phyloP scores from a whole-genome alignment of 2,888 invertebrate species.

The Scaptomyza reducta region DNA sequence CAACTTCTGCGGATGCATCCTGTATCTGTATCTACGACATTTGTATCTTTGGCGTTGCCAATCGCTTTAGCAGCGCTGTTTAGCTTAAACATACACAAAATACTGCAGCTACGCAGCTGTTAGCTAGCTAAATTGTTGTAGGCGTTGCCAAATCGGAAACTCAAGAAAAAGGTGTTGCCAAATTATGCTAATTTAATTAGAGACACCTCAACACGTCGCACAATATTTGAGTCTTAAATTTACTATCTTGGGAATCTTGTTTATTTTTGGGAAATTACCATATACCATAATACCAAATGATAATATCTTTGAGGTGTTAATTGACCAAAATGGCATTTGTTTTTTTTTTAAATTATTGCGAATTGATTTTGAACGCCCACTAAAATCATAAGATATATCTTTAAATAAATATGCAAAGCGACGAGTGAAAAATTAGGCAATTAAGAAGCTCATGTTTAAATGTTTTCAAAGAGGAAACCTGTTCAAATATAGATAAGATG shows the following conservation, averaged over 20 bases:
- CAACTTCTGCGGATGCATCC: conserved; percentile 45
- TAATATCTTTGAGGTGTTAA: conserved; percentile 54
- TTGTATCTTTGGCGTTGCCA: conserved; percentile 57
- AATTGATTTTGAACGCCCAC: conserved; percentile 70
- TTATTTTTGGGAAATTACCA: conserved; percentile 25
- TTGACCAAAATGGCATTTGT: conserved; percentile 44
- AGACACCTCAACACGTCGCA: conserved; percentile 10
- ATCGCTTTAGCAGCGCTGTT: conserved; percentile 76
- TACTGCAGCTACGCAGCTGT: conserved; percentile 31
- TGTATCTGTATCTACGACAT: conserved; percentile 13
- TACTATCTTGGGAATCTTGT: conserved; percentile 14
- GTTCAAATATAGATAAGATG: too few relatives aligned
- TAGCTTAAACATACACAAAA: conserved; percentile 59
- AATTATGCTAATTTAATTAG: conserved; percentile 78
- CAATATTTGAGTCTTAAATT: background rate
- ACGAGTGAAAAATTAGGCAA: too few relatives aligned
- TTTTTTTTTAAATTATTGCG: conserved; percentile 36
- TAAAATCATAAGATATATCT: conserved; percentile 38
- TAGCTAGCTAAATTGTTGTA: conserved; percentile 20
- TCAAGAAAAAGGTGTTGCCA: conserved; percentile 69
- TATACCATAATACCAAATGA: conserved; percentile 40
- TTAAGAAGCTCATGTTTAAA: too few relatives aligned
- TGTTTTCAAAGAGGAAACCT: too few relatives aligned
- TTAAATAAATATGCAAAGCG: conserved; percentile 7
- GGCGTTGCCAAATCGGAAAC: conserved; percentile 46